Conservation (phyloP, 2,113 vertebrate species). For the Hippocampus mohnikei region DNA sequence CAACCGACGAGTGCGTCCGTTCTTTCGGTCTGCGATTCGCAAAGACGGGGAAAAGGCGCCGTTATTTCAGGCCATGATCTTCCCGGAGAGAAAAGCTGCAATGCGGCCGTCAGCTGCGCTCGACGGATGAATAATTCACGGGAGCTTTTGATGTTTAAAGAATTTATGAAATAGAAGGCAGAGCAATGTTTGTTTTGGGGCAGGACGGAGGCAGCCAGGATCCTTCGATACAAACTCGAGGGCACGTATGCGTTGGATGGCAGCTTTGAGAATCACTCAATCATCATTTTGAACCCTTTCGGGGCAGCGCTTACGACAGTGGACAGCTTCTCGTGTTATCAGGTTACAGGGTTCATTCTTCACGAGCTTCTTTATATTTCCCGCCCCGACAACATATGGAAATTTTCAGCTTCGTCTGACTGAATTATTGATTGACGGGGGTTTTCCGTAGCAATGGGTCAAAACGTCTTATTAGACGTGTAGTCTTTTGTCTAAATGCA, state of each 20-base stretch:
- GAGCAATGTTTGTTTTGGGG: conserved; percentile 63
- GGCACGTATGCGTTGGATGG: not conserved
- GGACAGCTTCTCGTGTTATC: no score
- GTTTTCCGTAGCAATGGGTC: conserved; percentile 28
- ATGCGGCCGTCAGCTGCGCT: conserved; percentile 52
- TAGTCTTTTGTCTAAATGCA: conserved; percentile 46
- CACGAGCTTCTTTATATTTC: not conserved
- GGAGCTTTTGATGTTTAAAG: conserved; percentile 56
- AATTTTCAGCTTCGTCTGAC: conserved; percentile 11
- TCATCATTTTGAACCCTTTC: not conserved
- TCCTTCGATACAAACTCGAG: conserved; percentile 12
- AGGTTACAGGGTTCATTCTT: not conserved
- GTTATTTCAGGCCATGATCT: conserved; percentile 50
- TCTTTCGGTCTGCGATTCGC: not conserved
- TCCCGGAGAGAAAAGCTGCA: conserved; percentile 57
- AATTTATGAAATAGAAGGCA: conserved; percentile 66
- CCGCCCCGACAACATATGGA: not conserved
- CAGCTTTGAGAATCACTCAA: not conserved
- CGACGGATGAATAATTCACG: conserved; percentile 62
- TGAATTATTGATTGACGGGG: conserved; percentile 45
- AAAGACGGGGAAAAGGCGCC: conserved; percentile 8
- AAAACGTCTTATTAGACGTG: conserved; percentile 20
- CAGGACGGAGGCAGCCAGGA: conserved; percentile 16
- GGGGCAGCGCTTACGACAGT: no score
- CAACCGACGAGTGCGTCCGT: not conserved